Evolutionary conservation across 2,888 invertebrate genomes (phyloP).

Genomic region (Sympetrum striolatum): DNA sequence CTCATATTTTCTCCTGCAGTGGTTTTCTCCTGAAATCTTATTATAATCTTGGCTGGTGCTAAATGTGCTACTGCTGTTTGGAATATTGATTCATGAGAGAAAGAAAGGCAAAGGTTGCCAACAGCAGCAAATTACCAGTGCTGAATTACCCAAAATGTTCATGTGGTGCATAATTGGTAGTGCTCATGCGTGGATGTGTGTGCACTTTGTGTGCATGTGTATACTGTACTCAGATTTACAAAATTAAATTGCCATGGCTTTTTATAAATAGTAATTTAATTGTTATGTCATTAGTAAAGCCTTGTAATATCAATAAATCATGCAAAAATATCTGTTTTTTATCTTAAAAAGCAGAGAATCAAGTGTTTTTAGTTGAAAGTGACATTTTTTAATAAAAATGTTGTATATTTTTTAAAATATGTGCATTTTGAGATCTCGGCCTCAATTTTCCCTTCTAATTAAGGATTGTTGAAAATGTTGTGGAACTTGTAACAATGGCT

Average conservation of each 20-base stretch:
- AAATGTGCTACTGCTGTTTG: slow-evolving; percentile 41
- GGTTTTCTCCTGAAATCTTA: neutral
- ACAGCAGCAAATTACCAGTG: slow-evolving; percentile 40
- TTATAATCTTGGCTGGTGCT: slow-evolving; percentile 34
- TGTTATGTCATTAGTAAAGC: slow-evolving; percentile 25
- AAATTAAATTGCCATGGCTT: slow-evolving; percentile 11
- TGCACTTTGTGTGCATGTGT: slow-evolving; percentile 35
- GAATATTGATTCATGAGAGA: slow-evolving; percentile 14
- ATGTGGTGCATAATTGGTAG: slow-evolving; percentile 39
- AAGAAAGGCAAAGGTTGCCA: slow-evolving; percentile 1
- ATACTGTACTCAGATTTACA: slow-evolving; percentile 2
- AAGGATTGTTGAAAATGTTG: slow-evolving; percentile 30
- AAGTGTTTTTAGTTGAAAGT: slow-evolving; percentile 1
- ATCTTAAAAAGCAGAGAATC: neutral
- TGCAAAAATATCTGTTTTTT: neutral
- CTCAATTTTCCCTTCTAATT: slow-evolving; percentile 3
- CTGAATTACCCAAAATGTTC: slow-evolving; percentile 33
- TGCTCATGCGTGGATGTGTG: slow-evolving; percentile 35
- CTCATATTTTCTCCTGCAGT: neutral
- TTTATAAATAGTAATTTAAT: slow-evolving; percentile 42
- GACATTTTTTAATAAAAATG: neutral
- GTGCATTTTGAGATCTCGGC: slow-evolving; percentile 33
- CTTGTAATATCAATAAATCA: neutral
- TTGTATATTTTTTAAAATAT: slow-evolving; percentile 30
- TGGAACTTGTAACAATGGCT: slow-evolving; percentile 8